A percentile compares a stretch with the other conserved stretches of the same genome.
Conservation (phyloP, 2,797 vertebrate genomes). For the Rhinoraja longicauda region DNA sequence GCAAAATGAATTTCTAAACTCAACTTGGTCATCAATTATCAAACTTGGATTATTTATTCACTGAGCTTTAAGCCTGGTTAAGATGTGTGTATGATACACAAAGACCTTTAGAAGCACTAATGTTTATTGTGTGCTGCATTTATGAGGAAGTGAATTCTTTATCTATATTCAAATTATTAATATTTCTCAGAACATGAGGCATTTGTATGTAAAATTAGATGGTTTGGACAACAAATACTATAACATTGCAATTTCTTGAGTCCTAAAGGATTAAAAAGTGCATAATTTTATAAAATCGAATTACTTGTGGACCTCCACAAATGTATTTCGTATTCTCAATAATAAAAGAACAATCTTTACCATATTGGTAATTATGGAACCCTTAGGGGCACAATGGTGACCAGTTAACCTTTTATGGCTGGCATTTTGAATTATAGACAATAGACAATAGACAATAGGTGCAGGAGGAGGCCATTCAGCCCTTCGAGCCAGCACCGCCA, state of each 20-base stretch:
- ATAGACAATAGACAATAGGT: too few relatives aligned
- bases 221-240: neutral
- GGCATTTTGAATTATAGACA: neutral
- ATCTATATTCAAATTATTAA: neutral
- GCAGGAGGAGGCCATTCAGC: too few relatives aligned
- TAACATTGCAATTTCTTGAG: neutral
- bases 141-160: neutral
- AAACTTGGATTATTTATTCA: neutral
- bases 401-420: neutral
- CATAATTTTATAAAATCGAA: neutral
- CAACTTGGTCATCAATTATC: neutral
- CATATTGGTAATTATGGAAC: neutral
- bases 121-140: neutral
- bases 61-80: neutral
- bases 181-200: neutral
- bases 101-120: neutral
- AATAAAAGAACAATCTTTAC: neutral
- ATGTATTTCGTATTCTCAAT: neutral
- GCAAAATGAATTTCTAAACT: neutral
- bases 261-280: neutral
- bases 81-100: neutral
- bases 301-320: neutral
- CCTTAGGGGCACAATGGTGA: neutral
- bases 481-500: too few relatives aligned
- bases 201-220: neutral